Conservation (phyloP, 2,797 vertebrate species). For the Acanthiza pusilla region DNA sequence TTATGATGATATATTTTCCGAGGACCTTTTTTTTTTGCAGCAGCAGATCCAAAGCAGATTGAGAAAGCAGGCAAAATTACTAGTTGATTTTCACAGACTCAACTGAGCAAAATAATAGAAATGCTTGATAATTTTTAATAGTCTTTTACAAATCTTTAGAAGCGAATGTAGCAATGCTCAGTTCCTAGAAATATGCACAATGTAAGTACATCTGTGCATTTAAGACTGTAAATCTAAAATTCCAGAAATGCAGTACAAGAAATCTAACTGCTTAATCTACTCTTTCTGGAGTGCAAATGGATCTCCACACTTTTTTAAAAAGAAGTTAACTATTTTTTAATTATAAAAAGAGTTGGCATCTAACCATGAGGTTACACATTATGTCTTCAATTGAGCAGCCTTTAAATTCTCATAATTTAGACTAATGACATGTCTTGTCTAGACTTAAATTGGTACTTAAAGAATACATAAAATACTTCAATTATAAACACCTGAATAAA, state of each 20-base stretch:
- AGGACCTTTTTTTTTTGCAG: not conserved
- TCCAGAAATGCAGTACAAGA: not conserved
- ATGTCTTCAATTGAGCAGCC: not conserved
- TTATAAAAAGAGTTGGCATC: not conserved
- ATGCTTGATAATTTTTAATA: not conserved
- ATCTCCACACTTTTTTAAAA: not conserved
- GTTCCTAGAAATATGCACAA: not conserved
- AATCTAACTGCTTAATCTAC: not conserved
- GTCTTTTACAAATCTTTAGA: not conserved
- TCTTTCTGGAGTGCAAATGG: not conserved
- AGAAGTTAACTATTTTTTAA: not conserved
- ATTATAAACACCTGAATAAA: not conserved
- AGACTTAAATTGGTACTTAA: not conserved
- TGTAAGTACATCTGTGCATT: not conserved
- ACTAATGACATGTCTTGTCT: not conserved
- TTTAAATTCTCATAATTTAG: not conserved
- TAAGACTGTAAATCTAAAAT: not conserved
- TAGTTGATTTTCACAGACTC: not conserved
- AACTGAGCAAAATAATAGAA: not conserved
- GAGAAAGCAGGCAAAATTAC: not conserved
- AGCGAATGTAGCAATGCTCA: not conserved
- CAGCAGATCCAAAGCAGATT: not conserved
- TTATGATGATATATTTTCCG: not conserved
- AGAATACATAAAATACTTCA: not conserved
- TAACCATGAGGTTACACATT: not conserved